These are phyloP conservation scores for Drosophila takahashii DNA, from an alignment of 1,140 invertebrate species.

Conservation along the genomic window DNA sequence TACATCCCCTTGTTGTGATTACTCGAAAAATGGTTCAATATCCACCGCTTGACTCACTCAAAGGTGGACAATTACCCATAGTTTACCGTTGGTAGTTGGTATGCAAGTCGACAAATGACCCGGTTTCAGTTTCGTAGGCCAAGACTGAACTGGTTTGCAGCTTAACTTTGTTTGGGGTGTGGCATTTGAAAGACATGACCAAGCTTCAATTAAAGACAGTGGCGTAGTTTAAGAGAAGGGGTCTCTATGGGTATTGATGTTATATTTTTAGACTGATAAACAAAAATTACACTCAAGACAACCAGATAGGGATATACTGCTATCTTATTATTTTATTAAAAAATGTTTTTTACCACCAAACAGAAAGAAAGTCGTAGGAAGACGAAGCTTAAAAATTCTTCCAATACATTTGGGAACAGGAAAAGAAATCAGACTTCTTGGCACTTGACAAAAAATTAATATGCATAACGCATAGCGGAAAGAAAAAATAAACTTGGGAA, in stretches of 20 bases:
- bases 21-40: constrained; percentile 22
- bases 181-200: constrained; percentile 28
- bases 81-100: constrained; percentile 47
- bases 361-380: background rate
- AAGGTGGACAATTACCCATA: constrained; percentile 34
- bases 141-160: constrained; percentile 62
- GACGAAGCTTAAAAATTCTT: background rate
- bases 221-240: background rate
- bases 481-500: constrained; percentile 71
- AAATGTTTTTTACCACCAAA: background rate
- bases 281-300: background rate
- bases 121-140: constrained; percentile 28
- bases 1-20: constrained; percentile 59
- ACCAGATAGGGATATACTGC: too few relatives aligned
- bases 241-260: background rate
- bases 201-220: constrained; percentile 9
- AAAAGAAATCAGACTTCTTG: constrained; percentile 25
- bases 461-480: constrained; percentile 76
- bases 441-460: constrained; percentile 59
- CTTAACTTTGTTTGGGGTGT: constrained; percentile 36
- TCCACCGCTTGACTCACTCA: constrained; percentile 5
- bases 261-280: background rate
- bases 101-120: constrained; percentile 32
- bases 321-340: background rate
- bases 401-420: constrained; percentile 4